phyloP scores from a whole-genome alignment of 2,797 vertebrate genomes.

The Yasuhikotakia modesta region DNA sequence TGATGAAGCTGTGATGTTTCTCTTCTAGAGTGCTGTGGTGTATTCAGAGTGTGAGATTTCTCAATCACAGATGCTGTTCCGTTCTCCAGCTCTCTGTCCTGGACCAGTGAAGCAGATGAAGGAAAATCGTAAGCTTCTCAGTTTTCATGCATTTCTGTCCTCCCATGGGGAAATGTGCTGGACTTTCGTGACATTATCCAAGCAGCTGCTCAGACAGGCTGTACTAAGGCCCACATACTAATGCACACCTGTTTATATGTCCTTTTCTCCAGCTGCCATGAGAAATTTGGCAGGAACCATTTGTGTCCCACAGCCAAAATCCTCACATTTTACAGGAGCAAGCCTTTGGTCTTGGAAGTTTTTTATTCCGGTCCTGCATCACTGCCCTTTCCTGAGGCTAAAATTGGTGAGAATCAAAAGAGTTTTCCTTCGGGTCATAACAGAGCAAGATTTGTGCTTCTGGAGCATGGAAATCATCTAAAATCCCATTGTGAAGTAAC shows the following conservation, averaged over 20 bases:
- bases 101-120: slow-evolving; percentile 78
- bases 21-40: slow-evolving; percentile 74
- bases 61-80: slow-evolving; percentile 79
- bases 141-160: neutral
- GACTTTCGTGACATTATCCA: neutral
- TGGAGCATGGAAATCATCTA: neutral
- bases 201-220: neutral
- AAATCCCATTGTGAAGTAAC: neutral
- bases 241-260: neutral
- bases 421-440: neutral
- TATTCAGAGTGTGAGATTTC: slow-evolving; percentile 82
- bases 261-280: slow-evolving; percentile 70
- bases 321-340: slow-evolving; percentile 78
- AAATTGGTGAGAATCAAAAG: slow-evolving; percentile 74
- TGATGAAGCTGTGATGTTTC: slow-evolving; percentile 6
- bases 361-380: slow-evolving; percentile 78
- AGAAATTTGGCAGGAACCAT: slow-evolving; percentile 79
- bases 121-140: slow-evolving; percentile 71
- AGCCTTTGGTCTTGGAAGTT: slow-evolving; percentile 78
- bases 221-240: neutral
- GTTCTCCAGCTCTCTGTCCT: slow-evolving; percentile 78
- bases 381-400: slow-evolving; percentile 78
- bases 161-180: neutral
- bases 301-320: slow-evolving; percentile 79
- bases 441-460: neutral